Evolutionary conservation across 2,888 invertebrate species (phyloP), one percentile per base, ranked within the genome.

Genomic region (Perdita meconis): DNA sequence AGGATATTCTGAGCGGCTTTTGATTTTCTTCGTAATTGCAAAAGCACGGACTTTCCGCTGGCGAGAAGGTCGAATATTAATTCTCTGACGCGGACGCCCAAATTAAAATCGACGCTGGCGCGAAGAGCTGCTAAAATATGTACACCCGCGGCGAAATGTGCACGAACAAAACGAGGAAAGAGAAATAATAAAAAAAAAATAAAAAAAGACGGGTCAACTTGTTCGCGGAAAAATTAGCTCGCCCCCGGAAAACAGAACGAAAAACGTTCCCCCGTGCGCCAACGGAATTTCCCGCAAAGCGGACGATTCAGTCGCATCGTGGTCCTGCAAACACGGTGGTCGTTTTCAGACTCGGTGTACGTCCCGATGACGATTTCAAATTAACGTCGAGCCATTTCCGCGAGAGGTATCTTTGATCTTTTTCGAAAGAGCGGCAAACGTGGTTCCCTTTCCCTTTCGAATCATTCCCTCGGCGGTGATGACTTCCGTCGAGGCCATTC

Each of bases 381-480:
- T 69, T 63, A 69, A 69, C 69, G 30, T 55, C 61, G 36, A 4
- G 26, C 44, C 36, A 69, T 44, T 47, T 36, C 69, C 61, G 26
- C 26, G 53, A 36, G 44, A 61, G 47, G 36, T 24, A 47, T 64
- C 63, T 70, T 70, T 70, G 63, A 70, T 70, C 70, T 64, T 22
- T n/a, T 8, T 24, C n/a, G 56, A 55, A 47, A 66, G 63, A 38
- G 63, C 53, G 12, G 19, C 24, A 16, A 13, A 12, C 30, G 12
- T 4, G 6, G 56, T 4, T 12, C 34, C n/a, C 36, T 36, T 42
- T 36, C 13, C 24, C 42, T 47, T 44, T 34, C 22, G 10, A 13
- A 47, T 34, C 47, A 26, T 57, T 36, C 24, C 16, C 24, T 36
- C 16, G n/a, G 36, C 44, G 42, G 47, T 47, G 36, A 66, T 57